phyloP scores from a whole-genome alignment of 2,888 invertebrate genomes.

The Catocala nupta region DNA sequence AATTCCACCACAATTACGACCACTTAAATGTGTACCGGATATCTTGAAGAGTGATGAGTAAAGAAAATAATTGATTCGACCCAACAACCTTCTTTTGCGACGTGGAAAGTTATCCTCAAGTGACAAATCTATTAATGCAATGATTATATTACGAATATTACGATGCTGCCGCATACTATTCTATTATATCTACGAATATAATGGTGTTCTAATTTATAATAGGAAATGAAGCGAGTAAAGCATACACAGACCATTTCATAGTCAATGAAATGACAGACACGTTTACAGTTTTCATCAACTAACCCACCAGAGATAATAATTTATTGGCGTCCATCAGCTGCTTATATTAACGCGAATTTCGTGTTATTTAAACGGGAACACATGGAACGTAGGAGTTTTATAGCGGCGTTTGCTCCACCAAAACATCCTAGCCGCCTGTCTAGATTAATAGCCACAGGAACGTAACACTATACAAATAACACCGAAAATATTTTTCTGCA shows the following conservation, averaged over 20 bases:
- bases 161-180: too few species aligned
- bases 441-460: slow-evolving; percentile 51
- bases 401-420: slow-evolving; percentile 53
- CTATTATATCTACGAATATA: too few species aligned
- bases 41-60: slow-evolving; percentile 42
- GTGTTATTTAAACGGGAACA: slow-evolving; percentile 62
- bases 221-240: background rate
- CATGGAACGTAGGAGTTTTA: slow-evolving; percentile 64
- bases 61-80: slow-evolving; percentile 47
- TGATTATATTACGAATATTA: too few species aligned
- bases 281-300: slow-evolving; percentile 61
- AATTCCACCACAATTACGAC: slow-evolving; percentile 56
- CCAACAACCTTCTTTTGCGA: slow-evolving; percentile 28
- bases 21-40: slow-evolving; percentile 51
- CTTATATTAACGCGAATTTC: slow-evolving; percentile 64
- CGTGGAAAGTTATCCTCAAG: slow-evolving; percentile 12
- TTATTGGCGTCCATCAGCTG: slow-evolving; percentile 72
- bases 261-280: slow-evolving; percentile 52
- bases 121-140: background rate
- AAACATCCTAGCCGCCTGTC: slow-evolving; percentile 51
- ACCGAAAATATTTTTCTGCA: background rate
- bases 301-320: slow-evolving; percentile 60
- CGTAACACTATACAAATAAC: slow-evolving; percentile 28
- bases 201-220: too few species aligned
- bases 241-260: slow-evolving; percentile 1